Evolutionary conservation across 2,113 vertebrate genomes (phyloP), one percentile per base, ranked within the genome.

Genomic region (Galbula dea): DNA sequence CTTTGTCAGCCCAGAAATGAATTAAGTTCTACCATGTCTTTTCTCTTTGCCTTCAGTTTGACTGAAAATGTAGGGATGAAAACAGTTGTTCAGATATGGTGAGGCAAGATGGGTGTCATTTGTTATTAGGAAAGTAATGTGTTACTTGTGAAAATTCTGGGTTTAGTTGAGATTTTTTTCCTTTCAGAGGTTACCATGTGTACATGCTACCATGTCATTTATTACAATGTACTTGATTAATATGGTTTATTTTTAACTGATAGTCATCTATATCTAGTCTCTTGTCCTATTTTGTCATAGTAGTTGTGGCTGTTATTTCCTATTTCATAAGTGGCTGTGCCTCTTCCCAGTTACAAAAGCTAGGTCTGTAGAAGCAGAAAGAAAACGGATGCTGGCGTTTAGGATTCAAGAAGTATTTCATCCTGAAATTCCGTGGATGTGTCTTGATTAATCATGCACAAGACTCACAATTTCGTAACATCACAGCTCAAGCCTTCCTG

Each of bases 401-500:
- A 85, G 86, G 91, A 94, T 93, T 91, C 72, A 94, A 85, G 11
- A 83, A 88, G n/a, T 74, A 59, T 91, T 96, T 91, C 23, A 51
- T 80, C 57, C 65, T 92, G 86, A 90, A 93, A 96, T 95, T 96
- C 93, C 71, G 0, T 88, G 86, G 67, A 94, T 95, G 78, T 85
- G 91, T 96, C 90, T 96, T 90, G 96, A 89, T 96, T 92, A 96
- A 54, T 95, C 86, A 93, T 93, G 94, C 84, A 84, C 91, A 94
- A 95, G 91, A 74, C 52, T 32, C 23, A 36, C 81, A 22, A 37
- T 94, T 96, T 93, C 10, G 1, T 95, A 92, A 96, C 66, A 30
- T 41, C 29, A 76, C 76, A 83, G 55, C 62, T 95, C 17, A 61
- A 90, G 57, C 52, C 29, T 11, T 93, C 29, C 49, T 1, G 3